A percentile compares a stretch with the other conserved stretches of the same genome.
Evolutionary conservation across 2,797 vertebrate genomes (phyloP).

Genomic region (Eleutherodactylus coqui): DNA sequence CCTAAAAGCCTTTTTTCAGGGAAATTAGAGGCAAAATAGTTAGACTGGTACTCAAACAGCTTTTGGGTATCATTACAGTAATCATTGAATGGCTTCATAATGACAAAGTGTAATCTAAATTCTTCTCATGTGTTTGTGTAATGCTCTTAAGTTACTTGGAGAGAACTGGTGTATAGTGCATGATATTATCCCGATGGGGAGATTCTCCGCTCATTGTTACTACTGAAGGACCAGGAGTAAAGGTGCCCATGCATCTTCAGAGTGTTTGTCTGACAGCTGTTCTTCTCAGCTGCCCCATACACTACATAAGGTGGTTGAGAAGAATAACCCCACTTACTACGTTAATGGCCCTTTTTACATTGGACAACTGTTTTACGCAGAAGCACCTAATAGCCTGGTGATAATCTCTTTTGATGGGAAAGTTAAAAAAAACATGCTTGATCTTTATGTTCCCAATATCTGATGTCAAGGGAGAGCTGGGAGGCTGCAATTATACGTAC

Average conservation of each 20-base stretch:
- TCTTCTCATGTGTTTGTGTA: neutral
- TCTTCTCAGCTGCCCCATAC: too few relatives aligned
- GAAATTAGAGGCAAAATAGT: slow-evolving; percentile 37
- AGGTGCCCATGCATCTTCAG: neutral
- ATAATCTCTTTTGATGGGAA: too few relatives aligned
- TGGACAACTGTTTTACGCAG: too few relatives aligned
- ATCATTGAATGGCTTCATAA: neutral
- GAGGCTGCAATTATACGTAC: too few relatives aligned
- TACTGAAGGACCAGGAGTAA: neutral
- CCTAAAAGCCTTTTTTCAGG: slow-evolving; percentile 36
- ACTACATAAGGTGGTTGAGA: too few relatives aligned
- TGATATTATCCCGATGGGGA: neutral
- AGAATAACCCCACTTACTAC: too few relatives aligned
- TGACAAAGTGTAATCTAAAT: neutral
- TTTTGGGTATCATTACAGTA: slow-evolving; percentile 1
- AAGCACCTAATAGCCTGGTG: too few relatives aligned
- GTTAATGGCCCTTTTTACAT: too few relatives aligned
- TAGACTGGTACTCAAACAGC: slow-evolving; percentile 12
- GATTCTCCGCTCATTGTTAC: neutral
- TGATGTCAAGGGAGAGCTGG: too few relatives aligned
- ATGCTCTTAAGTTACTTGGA: neutral
- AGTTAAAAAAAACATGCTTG: too few relatives aligned
- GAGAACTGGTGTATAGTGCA: neutral
- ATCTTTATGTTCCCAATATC: too few relatives aligned
- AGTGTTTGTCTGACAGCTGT: too few relatives aligned